These are phyloP conservation scores for Pectinophora gossypiella DNA, from an alignment of 1,140 invertebrate genomes.

Conservation along the genomic window DNA sequence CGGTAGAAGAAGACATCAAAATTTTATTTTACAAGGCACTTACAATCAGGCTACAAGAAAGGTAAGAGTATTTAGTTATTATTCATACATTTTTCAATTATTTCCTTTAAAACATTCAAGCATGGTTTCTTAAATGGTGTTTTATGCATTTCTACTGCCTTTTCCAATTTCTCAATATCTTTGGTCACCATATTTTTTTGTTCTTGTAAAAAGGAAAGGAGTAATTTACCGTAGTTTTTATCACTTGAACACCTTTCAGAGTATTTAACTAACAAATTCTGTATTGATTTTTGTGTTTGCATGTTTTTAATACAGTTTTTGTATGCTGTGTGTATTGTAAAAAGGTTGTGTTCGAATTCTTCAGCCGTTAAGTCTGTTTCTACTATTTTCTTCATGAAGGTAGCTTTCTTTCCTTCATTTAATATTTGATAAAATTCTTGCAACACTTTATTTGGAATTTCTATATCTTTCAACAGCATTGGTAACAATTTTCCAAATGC, in stretches of 20 bases:
- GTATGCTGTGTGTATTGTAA: conserved; percentile 32
- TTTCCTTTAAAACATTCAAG: conserved; percentile 27
- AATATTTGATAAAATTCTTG: conserved; percentile 31
- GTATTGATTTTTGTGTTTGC: conserved; percentile 29
- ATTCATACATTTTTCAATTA: conserved; percentile 9
- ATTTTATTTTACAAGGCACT: neutral
- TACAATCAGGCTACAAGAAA: neutral
- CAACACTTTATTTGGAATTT: conserved; percentile 25
- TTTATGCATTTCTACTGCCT: conserved; percentile 23
- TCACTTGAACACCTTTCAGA: conserved; percentile 20
- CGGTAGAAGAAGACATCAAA: neutral
- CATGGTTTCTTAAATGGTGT: conserved; percentile 40
- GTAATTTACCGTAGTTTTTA: conserved; percentile 38
- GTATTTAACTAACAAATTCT: conserved; percentile 19
- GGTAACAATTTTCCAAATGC: conserved; percentile 23
- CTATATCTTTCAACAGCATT: conserved; percentile 26
- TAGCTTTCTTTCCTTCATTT: conserved; percentile 14
- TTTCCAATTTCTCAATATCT: conserved; percentile 16
- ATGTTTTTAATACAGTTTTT: conserved; percentile 31
- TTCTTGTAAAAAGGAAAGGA: conserved; percentile 35
- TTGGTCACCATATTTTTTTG: conserved; percentile 9
- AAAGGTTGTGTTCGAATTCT: conserved; percentile 32
- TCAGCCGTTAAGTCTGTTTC: conserved; percentile 21
- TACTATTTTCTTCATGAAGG: conserved; percentile 26
- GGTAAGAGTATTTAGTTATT: neutral